Evolutionary conservation across 2,797 vertebrate genomes (phyloP), one percentile per base, ranked within the genome.

Genomic region (Neosilurus mollespiculum): DNA sequence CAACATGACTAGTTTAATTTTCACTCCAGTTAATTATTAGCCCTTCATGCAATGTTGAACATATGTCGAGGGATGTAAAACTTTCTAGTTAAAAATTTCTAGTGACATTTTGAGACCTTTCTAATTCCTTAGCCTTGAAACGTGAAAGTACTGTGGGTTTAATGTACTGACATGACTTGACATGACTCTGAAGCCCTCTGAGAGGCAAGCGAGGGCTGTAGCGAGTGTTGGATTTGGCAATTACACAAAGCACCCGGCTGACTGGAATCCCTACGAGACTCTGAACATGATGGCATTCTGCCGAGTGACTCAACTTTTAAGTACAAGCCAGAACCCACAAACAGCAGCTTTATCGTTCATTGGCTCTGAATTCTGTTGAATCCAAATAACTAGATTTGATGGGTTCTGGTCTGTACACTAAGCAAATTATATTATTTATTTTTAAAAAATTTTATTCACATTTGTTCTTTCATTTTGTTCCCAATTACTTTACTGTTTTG

Each of bases 251-350:
- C 78, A 72, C 37, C 84, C 59, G 1, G 22, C 80, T 86, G 85
- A 85, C 85, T 66, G 82, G 49, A 67, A 82, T 83, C 72, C 78
- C 61, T 26, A 43, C 26, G 66, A 67, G 34, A 15, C 67, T 81
- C 62, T 30, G 76, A 77, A 49, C 37, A 34, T 22, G 24, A 84
- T 87, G 77, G 84, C 83, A 77, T 71, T 26, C 9, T 20, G 77
- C 85, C 71, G 66, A 64, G 66, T 86, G 83, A 84, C 59, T 86
- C 82, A 82, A 86, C 53, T 77, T 87, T 84, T 69, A 78, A 69
- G 49, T 83, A 59, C 72, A 66, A 58, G 81, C 82, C 87, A 84
- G 62, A 34, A 24, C 76, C 67, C 61, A 80, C 75, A 86, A 78
- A 81, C 82, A 78, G 43, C 71, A 79, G 66, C 59, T 61, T 18